phyloP scores from a whole-genome alignment of 2,888 invertebrate species.

The Eurytoma adleriae region DNA sequence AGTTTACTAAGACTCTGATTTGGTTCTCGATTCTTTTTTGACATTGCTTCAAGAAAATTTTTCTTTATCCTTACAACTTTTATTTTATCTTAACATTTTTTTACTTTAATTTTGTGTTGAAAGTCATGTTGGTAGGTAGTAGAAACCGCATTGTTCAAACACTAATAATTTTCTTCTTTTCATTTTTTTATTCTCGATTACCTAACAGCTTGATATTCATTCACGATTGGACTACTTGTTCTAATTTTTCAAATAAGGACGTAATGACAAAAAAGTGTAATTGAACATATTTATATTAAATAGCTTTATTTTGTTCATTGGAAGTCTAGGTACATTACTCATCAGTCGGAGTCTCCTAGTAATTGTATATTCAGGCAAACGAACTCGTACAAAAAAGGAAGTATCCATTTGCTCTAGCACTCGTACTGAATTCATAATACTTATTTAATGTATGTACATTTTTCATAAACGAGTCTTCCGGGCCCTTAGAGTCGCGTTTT shows the following conservation, averaged over 20 bases:
- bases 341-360: slow-evolving; percentile 66
- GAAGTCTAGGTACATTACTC: slow-evolving; percentile 65
- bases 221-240: too few species aligned
- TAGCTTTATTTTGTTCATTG: slow-evolving; percentile 56
- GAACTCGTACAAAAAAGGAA: slow-evolving; percentile 62
- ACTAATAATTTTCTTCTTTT: too few species aligned
- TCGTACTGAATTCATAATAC: slow-evolving; percentile 64
- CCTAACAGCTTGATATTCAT: too few species aligned
- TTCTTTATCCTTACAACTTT: slow-evolving; percentile 3
- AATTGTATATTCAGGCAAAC: slow-evolving; percentile 62
- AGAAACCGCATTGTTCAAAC: too few species aligned
- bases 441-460: slow-evolving; percentile 64
- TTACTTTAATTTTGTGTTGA: too few species aligned
- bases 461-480: slow-evolving; percentile 21
- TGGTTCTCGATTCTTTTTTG: too few species aligned
- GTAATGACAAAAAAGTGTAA: not conserved
- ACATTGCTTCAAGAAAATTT: not conserved
- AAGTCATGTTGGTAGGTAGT: too few species aligned
- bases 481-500: slow-evolving; percentile 1
- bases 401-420: slow-evolving; percentile 59
- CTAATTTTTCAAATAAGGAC: not conserved
- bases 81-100: slow-evolving; percentile 4
- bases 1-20: slow-evolving; percentile 1
- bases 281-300: slow-evolving; percentile 45
- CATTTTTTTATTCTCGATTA: too few species aligned